Evolutionary conservation across 1,140 invertebrate species (phyloP).

Genomic region (Eueides isabella): DNA sequence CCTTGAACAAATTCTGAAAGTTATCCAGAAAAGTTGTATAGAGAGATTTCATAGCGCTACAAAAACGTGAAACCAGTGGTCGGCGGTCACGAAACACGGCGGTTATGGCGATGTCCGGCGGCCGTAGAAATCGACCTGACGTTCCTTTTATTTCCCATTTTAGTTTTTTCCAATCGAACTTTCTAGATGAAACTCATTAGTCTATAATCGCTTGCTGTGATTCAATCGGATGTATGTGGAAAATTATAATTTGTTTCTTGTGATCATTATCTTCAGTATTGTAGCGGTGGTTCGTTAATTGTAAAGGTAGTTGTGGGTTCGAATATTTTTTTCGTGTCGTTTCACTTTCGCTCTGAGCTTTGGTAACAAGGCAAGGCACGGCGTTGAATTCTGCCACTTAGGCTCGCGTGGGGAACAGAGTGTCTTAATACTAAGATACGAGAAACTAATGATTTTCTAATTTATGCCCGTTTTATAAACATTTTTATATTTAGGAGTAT

Average conservation of each 20-base stretch:
- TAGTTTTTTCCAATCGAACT: constrained; percentile 26
- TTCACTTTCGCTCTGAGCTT: too few species aligned
- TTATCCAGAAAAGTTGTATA: not conserved
- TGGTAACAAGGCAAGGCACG: too few species aligned
- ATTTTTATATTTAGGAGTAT: too few species aligned
- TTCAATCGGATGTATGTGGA: not conserved
- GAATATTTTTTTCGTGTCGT: too few species aligned
- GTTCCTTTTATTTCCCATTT: constrained; percentile 35
- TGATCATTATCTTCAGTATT: not conserved
- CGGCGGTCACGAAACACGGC: not conserved
- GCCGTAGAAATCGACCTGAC: constrained; percentile 35
- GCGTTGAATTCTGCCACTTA: too few species aligned
- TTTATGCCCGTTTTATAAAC: too few species aligned
- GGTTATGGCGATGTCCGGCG: constrained; percentile 15
- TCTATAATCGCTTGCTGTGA: not conserved
- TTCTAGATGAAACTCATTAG: constrained; percentile 28
- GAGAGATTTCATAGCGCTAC: not conserved
- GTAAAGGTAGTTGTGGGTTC: too few species aligned
- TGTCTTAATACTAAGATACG: too few species aligned
- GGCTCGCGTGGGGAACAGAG: too few species aligned
- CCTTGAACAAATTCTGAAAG: not conserved
- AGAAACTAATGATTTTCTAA: too few species aligned
- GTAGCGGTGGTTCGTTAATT: too few species aligned
- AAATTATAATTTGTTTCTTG: not conserved
- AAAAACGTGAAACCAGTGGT: not conserved